Evolutionary conservation across 2,888 invertebrate species (phyloP).

Genomic region (Nudaria mundana): DNA sequence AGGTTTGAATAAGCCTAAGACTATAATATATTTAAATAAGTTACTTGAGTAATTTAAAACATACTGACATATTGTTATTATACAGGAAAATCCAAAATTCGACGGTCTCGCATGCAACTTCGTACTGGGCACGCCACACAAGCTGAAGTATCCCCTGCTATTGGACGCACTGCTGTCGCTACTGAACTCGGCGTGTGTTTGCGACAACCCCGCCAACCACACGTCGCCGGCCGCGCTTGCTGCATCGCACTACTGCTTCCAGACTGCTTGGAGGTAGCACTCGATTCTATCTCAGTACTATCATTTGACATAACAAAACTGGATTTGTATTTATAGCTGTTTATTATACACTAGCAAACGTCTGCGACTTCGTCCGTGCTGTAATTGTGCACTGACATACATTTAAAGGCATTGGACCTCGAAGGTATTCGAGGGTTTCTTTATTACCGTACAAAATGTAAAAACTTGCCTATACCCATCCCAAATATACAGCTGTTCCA

Average conservation of each 20-base stretch:
- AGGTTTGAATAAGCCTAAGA: no score
- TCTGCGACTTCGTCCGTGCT: no score
- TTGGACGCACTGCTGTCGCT: constrained; percentile 93
- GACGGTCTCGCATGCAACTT: constrained; percentile 97
- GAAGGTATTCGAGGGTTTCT: no score
- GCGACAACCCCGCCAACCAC: constrained; percentile 70
- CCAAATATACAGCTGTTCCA: no score
- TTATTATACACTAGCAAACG: no score
- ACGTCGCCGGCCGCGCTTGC: constrained; percentile 84
- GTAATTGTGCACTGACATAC: no score
- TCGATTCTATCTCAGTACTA: not conserved
- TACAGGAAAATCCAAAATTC: constrained; percentile 92
- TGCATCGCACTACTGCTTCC: constrained; percentile 95
- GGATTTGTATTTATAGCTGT: no score
- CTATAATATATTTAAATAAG: no score
- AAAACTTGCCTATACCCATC: no score
- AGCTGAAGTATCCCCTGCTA: constrained; percentile 92
- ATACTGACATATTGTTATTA: not conserved
- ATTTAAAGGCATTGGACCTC: no score
- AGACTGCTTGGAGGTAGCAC: constrained; percentile 88
- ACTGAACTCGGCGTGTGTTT: constrained; percentile 89
- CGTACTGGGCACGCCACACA: constrained; percentile 94
- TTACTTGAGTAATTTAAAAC: no score
- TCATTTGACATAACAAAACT: not conserved
- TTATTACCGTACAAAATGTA: no score